phyloP scores from a whole-genome alignment of 2,113 vertebrate genomes.

The Aegithalos caudatus region DNA sequence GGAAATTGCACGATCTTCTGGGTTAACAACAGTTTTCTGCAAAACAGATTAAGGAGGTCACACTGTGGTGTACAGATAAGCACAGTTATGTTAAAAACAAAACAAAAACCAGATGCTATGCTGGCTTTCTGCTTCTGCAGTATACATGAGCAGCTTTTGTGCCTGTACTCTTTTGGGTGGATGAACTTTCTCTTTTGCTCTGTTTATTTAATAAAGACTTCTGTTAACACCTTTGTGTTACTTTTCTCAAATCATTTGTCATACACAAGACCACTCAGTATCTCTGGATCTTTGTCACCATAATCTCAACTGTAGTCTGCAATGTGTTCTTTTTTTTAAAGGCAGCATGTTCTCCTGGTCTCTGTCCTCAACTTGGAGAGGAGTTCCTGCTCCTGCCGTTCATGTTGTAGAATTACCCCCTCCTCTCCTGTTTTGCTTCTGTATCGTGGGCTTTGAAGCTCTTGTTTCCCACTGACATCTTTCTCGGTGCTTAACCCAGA shows the following conservation, averaged over 20 bases:
- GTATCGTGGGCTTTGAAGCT: rapidly evolving
- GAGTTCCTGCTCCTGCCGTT: not conserved
- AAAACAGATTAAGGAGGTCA: not conserved
- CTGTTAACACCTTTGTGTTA: not conserved
- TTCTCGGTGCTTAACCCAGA: rapidly evolving
- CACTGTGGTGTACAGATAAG: not conserved
- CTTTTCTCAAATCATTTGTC: not conserved
- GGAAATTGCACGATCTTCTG: not conserved
- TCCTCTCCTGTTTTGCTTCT: not conserved
- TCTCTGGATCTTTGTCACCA: rapidly evolving
- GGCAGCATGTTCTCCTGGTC: rapidly evolving
- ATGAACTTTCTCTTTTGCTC: not conserved
- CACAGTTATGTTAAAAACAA: not conserved
- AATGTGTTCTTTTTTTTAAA: not conserved
- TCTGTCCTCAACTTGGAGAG: not conserved
- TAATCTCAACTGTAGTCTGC: rapidly evolving
- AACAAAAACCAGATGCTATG: no score
- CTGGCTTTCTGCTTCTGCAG: not conserved
- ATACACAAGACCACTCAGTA: rapidly evolving
- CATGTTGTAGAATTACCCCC: rapidly evolving
- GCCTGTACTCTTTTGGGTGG: not conserved
- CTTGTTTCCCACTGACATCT: not conserved
- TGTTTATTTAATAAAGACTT: conserved; percentile 26
- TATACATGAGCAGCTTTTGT: not conserved
- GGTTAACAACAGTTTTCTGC: not conserved